Percentiles rank a stretch among this genome's conserved stretches.
Evolutionary conservation across 1,140 invertebrate genomes (phyloP).

Genomic region (Cydia splendana): DNA sequence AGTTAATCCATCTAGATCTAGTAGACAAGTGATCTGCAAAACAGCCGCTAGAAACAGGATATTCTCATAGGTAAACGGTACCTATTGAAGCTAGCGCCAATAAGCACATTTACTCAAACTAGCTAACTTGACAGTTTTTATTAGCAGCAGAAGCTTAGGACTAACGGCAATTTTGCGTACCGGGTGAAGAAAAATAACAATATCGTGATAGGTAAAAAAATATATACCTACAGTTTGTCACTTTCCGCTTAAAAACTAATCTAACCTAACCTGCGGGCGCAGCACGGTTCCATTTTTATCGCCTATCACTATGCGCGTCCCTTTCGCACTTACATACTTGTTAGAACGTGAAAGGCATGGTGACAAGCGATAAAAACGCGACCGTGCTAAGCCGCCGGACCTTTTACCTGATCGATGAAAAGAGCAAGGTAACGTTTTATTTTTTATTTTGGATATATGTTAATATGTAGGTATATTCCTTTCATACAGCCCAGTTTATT

Average conservation of each 20-base stretch:
- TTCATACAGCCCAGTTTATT: no score
- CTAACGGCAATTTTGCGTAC: not conserved
- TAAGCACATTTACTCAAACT: constrained; percentile 5
- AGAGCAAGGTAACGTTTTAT: not conserved
- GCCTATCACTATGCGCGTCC: no score
- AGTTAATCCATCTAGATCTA: not conserved
- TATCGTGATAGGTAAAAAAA: not conserved
- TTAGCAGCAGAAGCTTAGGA: not conserved
- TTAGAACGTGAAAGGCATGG: no score
- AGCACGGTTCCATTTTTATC: no score
- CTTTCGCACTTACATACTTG: no score
- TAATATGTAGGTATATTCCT: no score
- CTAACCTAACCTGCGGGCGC: no score
- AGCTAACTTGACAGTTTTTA: constrained; percentile 10
- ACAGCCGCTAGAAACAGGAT: constrained; percentile 27
- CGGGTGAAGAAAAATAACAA: not conserved
- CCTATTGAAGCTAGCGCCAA: constrained; percentile 7
- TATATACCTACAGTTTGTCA: no score
- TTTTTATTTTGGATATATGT: no score
- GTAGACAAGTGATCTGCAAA: not conserved
- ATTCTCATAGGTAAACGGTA: constrained; percentile 20
- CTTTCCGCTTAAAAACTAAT: not conserved
- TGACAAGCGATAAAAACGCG: no score
- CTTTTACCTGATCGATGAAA: not conserved
- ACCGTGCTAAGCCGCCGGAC: no score